Evolutionary conservation across 2,797 vertebrate species (phyloP).

Genomic region (Alauda arvensis): DNA sequence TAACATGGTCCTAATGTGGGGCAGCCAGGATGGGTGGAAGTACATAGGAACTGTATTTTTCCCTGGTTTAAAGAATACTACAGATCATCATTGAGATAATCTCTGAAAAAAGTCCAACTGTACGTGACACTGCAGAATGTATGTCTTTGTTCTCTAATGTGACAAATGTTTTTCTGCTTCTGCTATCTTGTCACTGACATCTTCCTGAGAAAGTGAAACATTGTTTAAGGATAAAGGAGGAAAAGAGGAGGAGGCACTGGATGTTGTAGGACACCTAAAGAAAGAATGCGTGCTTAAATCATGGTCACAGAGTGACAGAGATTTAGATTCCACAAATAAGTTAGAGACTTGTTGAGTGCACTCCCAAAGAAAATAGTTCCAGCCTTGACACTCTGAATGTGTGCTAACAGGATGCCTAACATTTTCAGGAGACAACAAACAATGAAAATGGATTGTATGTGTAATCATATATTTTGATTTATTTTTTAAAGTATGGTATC

Average conservation of each 20-base stretch:
- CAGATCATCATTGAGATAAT: not conserved
- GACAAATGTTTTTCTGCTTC: not conserved
- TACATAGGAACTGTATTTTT: not conserved
- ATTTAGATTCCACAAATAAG: not conserved
- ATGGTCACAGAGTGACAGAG: not conserved
- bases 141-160: not conserved
- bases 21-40: not conserved
- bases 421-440: not conserved
- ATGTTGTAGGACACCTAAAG: not conserved
- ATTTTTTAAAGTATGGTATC: not conserved
- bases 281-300: not conserved
- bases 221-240: not conserved
- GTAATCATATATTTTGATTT: not conserved
- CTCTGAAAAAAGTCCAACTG: not conserved
- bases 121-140: not conserved
- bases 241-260: not conserved
- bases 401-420: not conserved
- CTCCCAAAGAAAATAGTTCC: not conserved
- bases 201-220: not conserved
- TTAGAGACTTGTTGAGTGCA: not conserved
- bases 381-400: not conserved
- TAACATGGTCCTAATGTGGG: fast-evolving
- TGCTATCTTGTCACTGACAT: not conserved
- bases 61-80: not conserved
- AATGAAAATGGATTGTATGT: not conserved